Evolutionary conservation across 2,888 invertebrate species (phyloP).

Genomic region (Nomada fucata): DNA sequence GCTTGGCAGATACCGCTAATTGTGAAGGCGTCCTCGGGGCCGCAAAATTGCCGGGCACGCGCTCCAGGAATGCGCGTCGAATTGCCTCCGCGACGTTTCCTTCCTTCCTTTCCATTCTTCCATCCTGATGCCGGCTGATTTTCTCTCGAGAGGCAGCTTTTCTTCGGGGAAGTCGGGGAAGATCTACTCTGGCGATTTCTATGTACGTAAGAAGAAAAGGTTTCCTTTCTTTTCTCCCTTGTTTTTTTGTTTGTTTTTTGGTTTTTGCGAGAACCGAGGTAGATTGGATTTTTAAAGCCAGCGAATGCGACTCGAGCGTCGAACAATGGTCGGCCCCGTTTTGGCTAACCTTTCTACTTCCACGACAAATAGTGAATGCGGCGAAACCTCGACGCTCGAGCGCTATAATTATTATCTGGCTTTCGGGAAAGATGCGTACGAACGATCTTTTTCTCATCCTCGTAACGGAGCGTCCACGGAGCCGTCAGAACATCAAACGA

Average conservation of each 20-base stretch:
- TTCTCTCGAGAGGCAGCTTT: neutral
- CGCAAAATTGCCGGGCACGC: constrained; percentile 73
- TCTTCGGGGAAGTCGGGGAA: constrained; percentile 30
- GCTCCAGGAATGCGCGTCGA: constrained; percentile 69
- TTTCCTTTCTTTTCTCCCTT: neutral
- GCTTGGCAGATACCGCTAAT: constrained; percentile 77
- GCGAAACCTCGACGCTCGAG: too few relatives aligned
- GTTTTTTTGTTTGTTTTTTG: too few relatives aligned
- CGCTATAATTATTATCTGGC: too few relatives aligned
- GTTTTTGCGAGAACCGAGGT: neutral
- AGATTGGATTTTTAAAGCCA: constrained; percentile 5
- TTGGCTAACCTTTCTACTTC: too few relatives aligned
- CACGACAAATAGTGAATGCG: too few relatives aligned
- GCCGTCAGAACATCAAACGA: constrained; percentile 38
- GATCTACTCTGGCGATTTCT: neutral
- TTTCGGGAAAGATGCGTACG: too few relatives aligned
- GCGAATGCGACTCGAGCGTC: neutral
- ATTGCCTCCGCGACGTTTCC: constrained; percentile 46
- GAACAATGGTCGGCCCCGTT: neutral
- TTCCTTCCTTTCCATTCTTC: constrained; percentile 36
- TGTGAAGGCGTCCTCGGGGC: constrained; percentile 72
- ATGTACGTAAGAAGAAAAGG: neutral
- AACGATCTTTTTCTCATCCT: too few relatives aligned
- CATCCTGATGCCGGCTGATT: constrained; percentile 2
- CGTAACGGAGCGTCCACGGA: too few relatives aligned